Evolutionary conservation across 2,797 vertebrate genomes (phyloP), one percentile per base, ranked within the genome.

Genomic region (Hapalemur alaotrensis): DNA sequence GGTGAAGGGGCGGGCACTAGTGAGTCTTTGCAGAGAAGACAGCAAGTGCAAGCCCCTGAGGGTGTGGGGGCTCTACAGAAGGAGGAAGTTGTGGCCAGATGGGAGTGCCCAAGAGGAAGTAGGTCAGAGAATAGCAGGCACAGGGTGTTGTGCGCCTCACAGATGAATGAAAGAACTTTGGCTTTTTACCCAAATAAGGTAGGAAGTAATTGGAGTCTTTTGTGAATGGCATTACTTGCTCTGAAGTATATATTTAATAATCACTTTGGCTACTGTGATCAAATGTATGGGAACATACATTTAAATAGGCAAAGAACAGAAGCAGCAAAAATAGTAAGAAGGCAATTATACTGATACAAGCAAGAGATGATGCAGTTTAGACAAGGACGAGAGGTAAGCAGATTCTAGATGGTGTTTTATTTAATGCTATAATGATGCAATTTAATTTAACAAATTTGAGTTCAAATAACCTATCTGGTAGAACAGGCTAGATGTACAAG

Each of bases 381-480:
- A 52, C 22, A 75, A 81, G 15, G 28, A 91, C 32, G 30, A 91
- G 41, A 79, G 8, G 5, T 43, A 83, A 46, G 61, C n/a, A 61
- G n/a, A 72, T 80, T 43, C 46, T 75, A 41, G 32, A 41, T 75
- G 70, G 46, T 43, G 67, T 67, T 84, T 84, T 43, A 57, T 25
- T 57, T 57, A 57, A 57, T 57, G 25, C 69, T 46, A 63, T 80
- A 35, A 41, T 80, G 30, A 93, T 85, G 35, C 3, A 87, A 91
- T 83, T 92, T 79, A 52, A 89, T 75, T 57, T 80, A 41, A 70
- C 57, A 83, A 81, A 84, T 38, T 46, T 76, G 46, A 75, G 28
- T 81, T 91, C 65, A 80, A 57, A 85, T 86, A 28, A 89, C 5
- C 59, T 67, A 43, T 91, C 35, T 35, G 67, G 12, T 32, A 7